These are phyloP conservation scores for Ramphastos sulfuratus DNA, from an alignment of 2,113 vertebrate species.

Conservation along the genomic window DNA sequence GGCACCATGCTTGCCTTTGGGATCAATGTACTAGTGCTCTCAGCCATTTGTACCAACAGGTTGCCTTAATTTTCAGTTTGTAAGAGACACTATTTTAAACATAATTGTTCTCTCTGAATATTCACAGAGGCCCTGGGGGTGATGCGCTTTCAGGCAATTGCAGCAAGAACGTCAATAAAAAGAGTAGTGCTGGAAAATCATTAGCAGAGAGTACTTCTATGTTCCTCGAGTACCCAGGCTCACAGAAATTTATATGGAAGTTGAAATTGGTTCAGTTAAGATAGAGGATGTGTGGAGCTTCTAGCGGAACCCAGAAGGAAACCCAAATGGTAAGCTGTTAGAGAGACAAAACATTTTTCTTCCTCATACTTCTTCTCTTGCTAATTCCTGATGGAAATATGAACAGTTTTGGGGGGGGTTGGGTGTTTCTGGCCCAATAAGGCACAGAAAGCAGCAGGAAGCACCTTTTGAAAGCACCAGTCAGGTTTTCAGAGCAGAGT, in stretches of 20 bases:
- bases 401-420: background rate
- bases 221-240: background rate
- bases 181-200: background rate
- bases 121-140: background rate
- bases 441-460: background rate
- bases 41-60: background rate
- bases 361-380: background rate
- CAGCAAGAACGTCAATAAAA: background rate
- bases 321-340: background rate
- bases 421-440: background rate
- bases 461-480: background rate
- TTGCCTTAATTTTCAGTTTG: slow-evolving; percentile 12
- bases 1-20: background rate
- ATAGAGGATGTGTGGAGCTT: background rate
- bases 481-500: background rate
- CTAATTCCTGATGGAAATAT: background rate
- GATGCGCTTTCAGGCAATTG: background rate
- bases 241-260: background rate
- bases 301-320: background rate
- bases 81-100: background rate
- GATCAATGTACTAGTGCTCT: background rate
- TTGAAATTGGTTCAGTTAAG: background rate
- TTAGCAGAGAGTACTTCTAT: slow-evolving; percentile 7
- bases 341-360: background rate
- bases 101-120: background rate